These are phyloP conservation scores for Balanococcus diminutus DNA, from an alignment of 2,888 invertebrate species.

Conservation along the genomic window DNA sequence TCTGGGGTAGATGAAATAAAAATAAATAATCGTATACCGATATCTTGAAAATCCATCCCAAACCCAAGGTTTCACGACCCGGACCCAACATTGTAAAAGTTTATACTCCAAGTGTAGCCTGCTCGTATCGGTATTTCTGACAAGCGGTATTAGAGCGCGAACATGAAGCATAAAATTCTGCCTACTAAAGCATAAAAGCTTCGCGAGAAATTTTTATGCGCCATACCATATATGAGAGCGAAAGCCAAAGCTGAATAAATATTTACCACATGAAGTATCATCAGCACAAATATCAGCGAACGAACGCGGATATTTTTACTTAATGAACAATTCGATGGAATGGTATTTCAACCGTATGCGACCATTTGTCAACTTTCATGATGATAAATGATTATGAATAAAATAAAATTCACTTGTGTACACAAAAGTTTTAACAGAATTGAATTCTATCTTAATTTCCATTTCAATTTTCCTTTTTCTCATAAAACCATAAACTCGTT, in stretches of 20 bases:
- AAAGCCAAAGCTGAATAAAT: not conserved
- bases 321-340: constrained; percentile 35
- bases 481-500: constrained; percentile 30
- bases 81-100: not conserved
- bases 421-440: constrained; percentile 32
- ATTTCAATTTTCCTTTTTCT: constrained; percentile 40
- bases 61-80: no score
- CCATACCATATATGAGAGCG: not conserved
- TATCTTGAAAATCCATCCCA: no score
- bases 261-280: not conserved
- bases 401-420: constrained; percentile 38
- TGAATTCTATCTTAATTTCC: constrained; percentile 40
- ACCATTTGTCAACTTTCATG: constrained; percentile 35
- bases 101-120: not conserved
- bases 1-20: no score
- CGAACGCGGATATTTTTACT: not conserved
- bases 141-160: not conserved
- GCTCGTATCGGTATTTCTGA: not conserved
- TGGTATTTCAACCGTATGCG: constrained; percentile 37
- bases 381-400: constrained; percentile 42
- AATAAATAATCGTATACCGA: no score
- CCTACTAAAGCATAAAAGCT: not conserved
- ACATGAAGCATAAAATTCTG: not conserved
- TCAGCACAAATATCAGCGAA: not conserved
- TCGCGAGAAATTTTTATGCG: not conserved